Evolutionary conservation across 1,140 invertebrate genomes (phyloP).

Genomic region (Caenorhabditis briggsae): DNA sequence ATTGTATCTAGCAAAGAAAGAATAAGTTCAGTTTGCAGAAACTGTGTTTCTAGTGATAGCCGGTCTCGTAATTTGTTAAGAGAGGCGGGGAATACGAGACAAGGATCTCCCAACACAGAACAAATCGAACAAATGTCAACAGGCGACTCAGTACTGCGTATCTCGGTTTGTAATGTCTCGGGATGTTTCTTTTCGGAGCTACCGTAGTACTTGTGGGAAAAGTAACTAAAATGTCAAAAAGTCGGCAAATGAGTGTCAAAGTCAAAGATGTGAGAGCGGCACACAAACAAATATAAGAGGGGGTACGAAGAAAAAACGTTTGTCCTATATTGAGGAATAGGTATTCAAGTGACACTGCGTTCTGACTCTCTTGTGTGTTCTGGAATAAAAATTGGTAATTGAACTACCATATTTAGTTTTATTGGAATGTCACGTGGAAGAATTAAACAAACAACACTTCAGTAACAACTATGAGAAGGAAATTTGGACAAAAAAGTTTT

Average conservation of each 20-base stretch:
- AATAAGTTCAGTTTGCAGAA: neutral
- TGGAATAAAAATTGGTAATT: neutral
- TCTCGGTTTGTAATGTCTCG: conserved; percentile 28
- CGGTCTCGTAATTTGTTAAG: conserved; percentile 13
- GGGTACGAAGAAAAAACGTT: neutral
- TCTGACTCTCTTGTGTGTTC: neutral
- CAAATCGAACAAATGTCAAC: conserved; percentile 39
- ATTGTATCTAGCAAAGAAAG: neutral
- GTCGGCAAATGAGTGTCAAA: neutral
- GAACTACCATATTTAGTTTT: neutral
- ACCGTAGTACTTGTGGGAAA: conserved; percentile 32
- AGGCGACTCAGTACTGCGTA: conserved; percentile 9
- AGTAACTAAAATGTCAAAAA: conserved; percentile 31
- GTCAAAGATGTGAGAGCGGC: neutral
- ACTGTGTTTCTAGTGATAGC: neutral
- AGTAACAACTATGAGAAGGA: conserved; percentile 24
- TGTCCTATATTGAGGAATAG: conserved; percentile 11
- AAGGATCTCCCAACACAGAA: neutral
- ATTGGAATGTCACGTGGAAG: neutral
- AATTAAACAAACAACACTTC: conserved; percentile 40
- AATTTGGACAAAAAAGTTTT: neutral
- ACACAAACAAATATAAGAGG: conserved; percentile 18
- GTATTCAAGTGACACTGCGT: neutral
- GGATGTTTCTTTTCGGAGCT: neutral
- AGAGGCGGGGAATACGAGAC: neutral